phyloP scores from a whole-genome alignment of 2,888 invertebrate genomes.

The Harpalus rubripes region DNA sequence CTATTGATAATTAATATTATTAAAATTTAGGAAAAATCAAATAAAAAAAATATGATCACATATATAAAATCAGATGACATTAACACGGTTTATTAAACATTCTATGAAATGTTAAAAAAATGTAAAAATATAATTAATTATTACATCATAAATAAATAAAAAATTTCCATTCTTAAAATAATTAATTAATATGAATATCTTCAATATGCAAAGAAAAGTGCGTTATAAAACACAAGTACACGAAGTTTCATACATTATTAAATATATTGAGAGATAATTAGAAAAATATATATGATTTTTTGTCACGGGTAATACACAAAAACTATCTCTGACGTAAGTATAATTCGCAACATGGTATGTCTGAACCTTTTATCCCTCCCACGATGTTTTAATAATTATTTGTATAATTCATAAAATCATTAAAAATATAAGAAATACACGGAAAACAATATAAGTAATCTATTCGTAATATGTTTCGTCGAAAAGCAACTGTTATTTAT shows the following conservation, averaged over 20 bases:
- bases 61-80: not conserved
- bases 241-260: no score
- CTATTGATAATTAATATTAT: conserved; percentile 49
- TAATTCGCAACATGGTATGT: conserved; percentile 8
- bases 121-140: no score
- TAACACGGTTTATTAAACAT: no score
- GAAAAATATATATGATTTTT: conserved; percentile 8
- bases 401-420: conserved; percentile 19
- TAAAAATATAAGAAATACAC: not conserved
- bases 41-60: not conserved
- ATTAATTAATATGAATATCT: no score
- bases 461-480: not conserved
- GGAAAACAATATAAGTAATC: conserved; percentile 20
- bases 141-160: no score
- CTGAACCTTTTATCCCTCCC: not conserved
- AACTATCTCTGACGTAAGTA: conserved; percentile 15
- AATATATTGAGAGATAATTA: not conserved
- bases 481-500: conserved; percentile 4
- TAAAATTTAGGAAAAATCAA: conserved; percentile 1
- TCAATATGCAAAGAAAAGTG: no score
- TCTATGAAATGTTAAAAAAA: no score
- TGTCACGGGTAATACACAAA: conserved; percentile 6
- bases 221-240: no score
- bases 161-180: no score
- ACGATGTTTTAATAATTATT: not conserved